Evolutionary conservation across 2,113 vertebrate genomes (phyloP).

Genomic region (Periophthalmus modestus): DNA sequence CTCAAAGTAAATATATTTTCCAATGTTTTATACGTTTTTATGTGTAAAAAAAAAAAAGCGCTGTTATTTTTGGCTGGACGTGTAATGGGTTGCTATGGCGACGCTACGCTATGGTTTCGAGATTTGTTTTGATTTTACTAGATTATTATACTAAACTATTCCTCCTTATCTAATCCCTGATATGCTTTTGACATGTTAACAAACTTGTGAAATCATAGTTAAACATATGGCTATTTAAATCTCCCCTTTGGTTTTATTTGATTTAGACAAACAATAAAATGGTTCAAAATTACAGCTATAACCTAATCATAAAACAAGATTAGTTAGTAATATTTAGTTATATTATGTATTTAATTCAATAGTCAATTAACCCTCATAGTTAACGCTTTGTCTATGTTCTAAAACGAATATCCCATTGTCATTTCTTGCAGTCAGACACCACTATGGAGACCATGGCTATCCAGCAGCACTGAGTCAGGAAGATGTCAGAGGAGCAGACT

Average conservation of each 20-base stretch:
- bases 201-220: no score
- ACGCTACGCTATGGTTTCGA: background rate
- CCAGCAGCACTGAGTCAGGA: slow-evolving; percentile 18
- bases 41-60: background rate
- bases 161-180: no score
- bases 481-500: slow-evolving; percentile 18
- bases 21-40: background rate
- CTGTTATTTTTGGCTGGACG: background rate
- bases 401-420: background rate
- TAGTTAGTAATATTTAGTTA: no score
- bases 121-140: background rate
- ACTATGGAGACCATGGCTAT: slow-evolving; percentile 86
- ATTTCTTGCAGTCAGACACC: slow-evolving; percentile 50
- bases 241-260: no score
- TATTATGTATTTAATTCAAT: no score
- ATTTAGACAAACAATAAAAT: no score
- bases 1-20: background rate
- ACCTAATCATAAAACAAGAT: no score
- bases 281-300: no score
- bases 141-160: no score
- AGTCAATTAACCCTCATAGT: no score
- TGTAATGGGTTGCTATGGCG: slow-evolving; percentile 8
- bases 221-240: no score
- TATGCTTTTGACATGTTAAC: no score
- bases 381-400: background rate